phyloP scores from a whole-genome alignment of 2,888 invertebrate species.

The Orchesella flavescens region DNA sequence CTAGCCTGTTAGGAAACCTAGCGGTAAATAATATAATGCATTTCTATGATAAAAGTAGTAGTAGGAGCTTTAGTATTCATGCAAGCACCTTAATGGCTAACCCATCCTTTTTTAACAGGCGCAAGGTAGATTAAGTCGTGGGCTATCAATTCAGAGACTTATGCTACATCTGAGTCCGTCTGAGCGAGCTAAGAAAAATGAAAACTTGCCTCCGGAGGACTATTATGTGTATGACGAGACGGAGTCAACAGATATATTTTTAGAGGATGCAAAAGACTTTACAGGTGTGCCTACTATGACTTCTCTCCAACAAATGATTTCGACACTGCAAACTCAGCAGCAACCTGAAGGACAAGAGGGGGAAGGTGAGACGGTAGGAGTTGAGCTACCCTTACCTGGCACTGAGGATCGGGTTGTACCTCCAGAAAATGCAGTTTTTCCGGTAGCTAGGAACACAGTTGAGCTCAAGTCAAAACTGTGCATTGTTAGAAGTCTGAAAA shows the following conservation, averaged over 20 bases:
- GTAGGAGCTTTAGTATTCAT: not conserved
- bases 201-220: slow-evolving; percentile 22
- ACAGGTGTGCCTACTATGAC: not conserved
- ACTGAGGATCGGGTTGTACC: not conserved
- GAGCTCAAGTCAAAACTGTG: slow-evolving; percentile 22
- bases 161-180: not conserved
- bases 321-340: not conserved
- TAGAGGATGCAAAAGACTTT: slow-evolving; percentile 29
- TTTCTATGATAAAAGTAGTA: not conserved
- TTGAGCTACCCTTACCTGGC: not conserved
- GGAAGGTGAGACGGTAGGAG: not conserved
- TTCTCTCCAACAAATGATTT: not conserved
- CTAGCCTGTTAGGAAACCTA: slow-evolving; percentile 29
- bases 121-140: slow-evolving; percentile 10
- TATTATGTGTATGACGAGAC: slow-evolving; percentile 32
- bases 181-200: not conserved
- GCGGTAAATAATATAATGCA: not conserved
- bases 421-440: slow-evolving; percentile 33
- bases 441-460: slow-evolving; percentile 11
- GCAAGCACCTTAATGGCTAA: not conserved
- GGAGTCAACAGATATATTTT: not conserved
- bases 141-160: slow-evolving; percentile 5
- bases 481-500: slow-evolving; percentile 50
- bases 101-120: not conserved
- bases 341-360: not conserved